A percentile compares a stretch with the other conserved stretches of the same genome.
These are phyloP conservation scores for Paramisgurnus dabryanus DNA, from an alignment of 2,113 vertebrate genomes.

Conservation along the genomic window DNA sequence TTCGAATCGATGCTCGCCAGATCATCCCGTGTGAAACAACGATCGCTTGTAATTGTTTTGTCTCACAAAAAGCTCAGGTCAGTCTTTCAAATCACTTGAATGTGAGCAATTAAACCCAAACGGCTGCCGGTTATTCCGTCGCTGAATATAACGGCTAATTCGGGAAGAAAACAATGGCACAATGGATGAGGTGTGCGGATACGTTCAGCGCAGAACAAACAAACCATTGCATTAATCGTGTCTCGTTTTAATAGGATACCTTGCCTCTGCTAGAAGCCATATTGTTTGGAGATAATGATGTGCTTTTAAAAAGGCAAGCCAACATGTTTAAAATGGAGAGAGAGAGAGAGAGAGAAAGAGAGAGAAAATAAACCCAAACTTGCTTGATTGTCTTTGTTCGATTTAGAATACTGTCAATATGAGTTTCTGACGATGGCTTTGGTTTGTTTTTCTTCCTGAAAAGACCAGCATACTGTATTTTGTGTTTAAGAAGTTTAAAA, in stretches of 20 bases:
- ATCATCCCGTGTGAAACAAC: constrained; percentile 15
- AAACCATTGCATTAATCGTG: constrained; percentile 77
- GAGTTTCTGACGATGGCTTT: constrained; percentile 24
- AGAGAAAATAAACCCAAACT: constrained; percentile 60
- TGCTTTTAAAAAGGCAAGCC: constrained; percentile 60
- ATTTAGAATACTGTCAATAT: constrained; percentile 56
- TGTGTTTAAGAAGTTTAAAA: constrained; percentile 2
- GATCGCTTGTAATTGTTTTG: constrained; percentile 7
- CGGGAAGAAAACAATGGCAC: constrained; percentile 46
- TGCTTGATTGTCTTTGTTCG: constrained; percentile 59
- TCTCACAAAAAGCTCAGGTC: constrained; percentile 8
- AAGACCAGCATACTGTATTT: constrained; percentile 53
- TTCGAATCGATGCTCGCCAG: constrained; percentile 24
- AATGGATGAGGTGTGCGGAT: constrained; percentile 66
- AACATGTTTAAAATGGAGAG: constrained; percentile 62
- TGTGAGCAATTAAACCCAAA: constrained; percentile 27
- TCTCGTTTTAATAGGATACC: constrained; percentile 75
- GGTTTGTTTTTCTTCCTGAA: constrained; percentile 27
- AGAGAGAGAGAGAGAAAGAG: neutral
- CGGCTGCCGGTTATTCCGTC: constrained; percentile 28
- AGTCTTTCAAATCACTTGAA: constrained; percentile 26
- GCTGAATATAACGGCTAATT: neutral
- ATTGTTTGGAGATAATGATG: constrained; percentile 74
- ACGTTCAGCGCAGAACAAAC: constrained; percentile 79
- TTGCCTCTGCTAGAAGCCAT: constrained; percentile 68